Evolutionary conservation across 1,140 invertebrate species (phyloP), one percentile per base, ranked within the genome.

Genomic region (Sycobia sp.): DNA sequence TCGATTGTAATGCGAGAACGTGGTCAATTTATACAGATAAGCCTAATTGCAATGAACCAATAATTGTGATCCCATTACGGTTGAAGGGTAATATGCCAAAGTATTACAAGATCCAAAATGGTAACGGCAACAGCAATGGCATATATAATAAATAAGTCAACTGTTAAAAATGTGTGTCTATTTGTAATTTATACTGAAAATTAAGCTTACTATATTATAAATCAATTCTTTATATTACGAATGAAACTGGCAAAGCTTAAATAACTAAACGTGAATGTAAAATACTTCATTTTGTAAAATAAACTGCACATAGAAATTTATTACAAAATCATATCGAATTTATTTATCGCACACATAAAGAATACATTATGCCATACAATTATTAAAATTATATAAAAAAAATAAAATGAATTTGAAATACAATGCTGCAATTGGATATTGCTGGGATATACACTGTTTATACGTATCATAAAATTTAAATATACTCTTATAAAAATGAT

Each of bases 11-110:
- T 11, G 83, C 84, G 34, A 84, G 76, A 72, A 91, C 89, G 0
- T 89, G 89, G 86, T 85, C 85, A n/a, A 76, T 92, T 36, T 92
- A 91, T 65, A 83, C 87, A 2, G 87, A 89, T 62, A 89, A 88
- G 70, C 89, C 90, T 27, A 83, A 80, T 43, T 76, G 70, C 18
- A 86, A 81, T 50, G 83, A 87, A 29, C 89, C 89, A 0, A 75
- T 91, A 32, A 80, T 89, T 44, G 84, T 88, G 0, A 71, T 92
- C 57, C 88, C 89, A 2, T 67, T 91, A 23, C 54, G 79, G 32
- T 65, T 84, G 18, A 81, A 83, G 56, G 69, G 77, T 47, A 39
- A 49, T 3, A 18, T 18, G 2, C 20, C 44, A 16, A 16, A 18
- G 5, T 20, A 18, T 18, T 10, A 32, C 13, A 20, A 18, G 3